Evolutionary conservation across 1,140 invertebrate genomes (phyloP).

Genomic region (Drosophila virilis): DNA sequence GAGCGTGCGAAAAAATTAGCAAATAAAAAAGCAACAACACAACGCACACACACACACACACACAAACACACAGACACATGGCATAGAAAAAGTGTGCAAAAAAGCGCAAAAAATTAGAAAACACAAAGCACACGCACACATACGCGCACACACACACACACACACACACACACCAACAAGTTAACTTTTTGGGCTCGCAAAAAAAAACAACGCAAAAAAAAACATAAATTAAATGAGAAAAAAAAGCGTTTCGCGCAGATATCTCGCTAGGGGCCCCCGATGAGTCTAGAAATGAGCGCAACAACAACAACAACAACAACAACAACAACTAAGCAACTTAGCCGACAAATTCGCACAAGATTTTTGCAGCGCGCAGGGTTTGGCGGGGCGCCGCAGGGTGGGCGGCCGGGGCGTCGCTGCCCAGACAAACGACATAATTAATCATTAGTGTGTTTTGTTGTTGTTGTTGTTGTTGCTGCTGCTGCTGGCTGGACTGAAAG

Average conservation of each 20-base stretch:
- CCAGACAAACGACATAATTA: slow-evolving; percentile 43
- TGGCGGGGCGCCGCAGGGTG: not conserved
- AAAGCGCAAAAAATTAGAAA: slow-evolving; percentile 61
- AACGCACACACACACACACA: slow-evolving; percentile 30
- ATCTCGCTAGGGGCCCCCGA: slow-evolving; percentile 43
- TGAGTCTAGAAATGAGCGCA: slow-evolving; percentile 56
- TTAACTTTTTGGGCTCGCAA: slow-evolving; percentile 54
- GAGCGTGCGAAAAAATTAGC: slow-evolving; percentile 57
- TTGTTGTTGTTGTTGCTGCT: slow-evolving; percentile 4
- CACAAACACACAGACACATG: slow-evolving; percentile 27
- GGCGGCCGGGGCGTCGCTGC: not conserved
- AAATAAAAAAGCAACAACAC: slow-evolving; percentile 47
- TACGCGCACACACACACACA: slow-evolving; percentile 26
- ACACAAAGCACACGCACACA: slow-evolving; percentile 48
- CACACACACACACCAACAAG: slow-evolving; percentile 32
- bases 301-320: slow-evolving; percentile 50
- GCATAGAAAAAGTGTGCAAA: slow-evolving; percentile 61
- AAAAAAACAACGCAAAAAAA: slow-evolving; percentile 35
- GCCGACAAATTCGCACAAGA: slow-evolving; percentile 52
- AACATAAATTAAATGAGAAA: slow-evolving; percentile 48
- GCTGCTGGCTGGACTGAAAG: not conserved
- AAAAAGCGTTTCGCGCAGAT: slow-evolving; percentile 49
- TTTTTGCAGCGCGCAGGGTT: slow-evolving; percentile 21
- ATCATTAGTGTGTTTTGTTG: slow-evolving; percentile 24
- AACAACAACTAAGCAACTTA: slow-evolving; percentile 22